These are phyloP conservation scores for Cladorhizidae sp. DNA, from an alignment of 37 sponge, comb jelly and placozoan genomes.

Conservation along the genomic window DNA sequence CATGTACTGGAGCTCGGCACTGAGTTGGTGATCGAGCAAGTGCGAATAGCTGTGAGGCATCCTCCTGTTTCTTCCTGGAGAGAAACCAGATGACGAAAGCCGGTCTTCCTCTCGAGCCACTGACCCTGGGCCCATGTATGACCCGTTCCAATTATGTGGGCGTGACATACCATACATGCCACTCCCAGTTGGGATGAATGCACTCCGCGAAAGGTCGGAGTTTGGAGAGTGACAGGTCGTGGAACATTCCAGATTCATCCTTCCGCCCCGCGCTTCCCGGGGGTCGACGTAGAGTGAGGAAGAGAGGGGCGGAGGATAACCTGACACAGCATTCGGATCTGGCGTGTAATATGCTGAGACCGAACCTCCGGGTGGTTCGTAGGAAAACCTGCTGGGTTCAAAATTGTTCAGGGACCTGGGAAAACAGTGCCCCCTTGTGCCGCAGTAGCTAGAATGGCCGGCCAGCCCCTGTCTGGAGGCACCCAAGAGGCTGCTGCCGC, in stretches of 20 bases:
- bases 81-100: too few species aligned
- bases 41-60: not conserved
- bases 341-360: constrained; percentile 15
- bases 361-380: not conserved
- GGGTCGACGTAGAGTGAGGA: not conserved
- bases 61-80: not conserved
- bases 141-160: too few species aligned
- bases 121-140: too few species aligned
- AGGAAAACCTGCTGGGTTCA: not conserved
- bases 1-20: not conserved
- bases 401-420: not conserved
- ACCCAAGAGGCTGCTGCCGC: not conserved
- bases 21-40: not conserved
- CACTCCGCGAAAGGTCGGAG: not conserved
- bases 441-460: not conserved
- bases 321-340: not conserved
- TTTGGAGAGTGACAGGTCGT: not conserved
- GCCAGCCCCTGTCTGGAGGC: not conserved
- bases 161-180: not conserved
- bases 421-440: not conserved
- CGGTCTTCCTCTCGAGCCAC: too few species aligned
- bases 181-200: not conserved
- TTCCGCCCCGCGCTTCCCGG: too few species aligned
- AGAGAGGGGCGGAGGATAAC: too few species aligned
- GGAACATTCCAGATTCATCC: not conserved